Evolutionary conservation across 2,888 invertebrate species (phyloP).

Genomic region (Lepidonotus clava): DNA sequence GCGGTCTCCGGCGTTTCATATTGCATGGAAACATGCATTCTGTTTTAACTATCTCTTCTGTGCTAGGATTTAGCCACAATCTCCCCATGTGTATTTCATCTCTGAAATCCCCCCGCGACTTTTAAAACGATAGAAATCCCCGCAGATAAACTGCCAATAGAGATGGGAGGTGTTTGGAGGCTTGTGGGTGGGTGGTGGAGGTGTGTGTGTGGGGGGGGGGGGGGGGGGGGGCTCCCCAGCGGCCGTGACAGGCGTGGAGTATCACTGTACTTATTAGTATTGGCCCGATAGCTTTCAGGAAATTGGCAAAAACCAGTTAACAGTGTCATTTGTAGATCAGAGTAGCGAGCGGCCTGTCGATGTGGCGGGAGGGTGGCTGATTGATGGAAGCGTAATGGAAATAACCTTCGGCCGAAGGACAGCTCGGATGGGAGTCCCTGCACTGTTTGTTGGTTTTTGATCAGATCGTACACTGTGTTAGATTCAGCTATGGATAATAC

Average conservation of each 20-base stretch:
- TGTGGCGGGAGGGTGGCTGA: too few species aligned
- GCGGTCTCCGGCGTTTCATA: too few species aligned
- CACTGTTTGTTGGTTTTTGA: too few species aligned
- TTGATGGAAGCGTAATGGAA: too few species aligned
- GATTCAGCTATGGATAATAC: too few species aligned
- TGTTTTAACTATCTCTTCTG: not conserved
- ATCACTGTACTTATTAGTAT: constrained; percentile 5
- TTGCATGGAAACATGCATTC: not conserved
- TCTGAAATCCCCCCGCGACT: not conserved
- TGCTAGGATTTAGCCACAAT: not conserved
- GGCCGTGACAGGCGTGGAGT: too few species aligned
- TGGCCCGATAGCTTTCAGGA: not conserved
- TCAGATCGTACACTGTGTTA: too few species aligned
- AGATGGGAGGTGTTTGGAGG: not conserved
- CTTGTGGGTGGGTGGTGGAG: not conserved
- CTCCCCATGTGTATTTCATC: not conserved
- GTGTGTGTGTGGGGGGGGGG: too few species aligned
- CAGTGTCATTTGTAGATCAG: not conserved
- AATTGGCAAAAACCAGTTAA: constrained; percentile 11
- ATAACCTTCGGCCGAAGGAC: too few species aligned
- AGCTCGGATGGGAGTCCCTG: too few species aligned
- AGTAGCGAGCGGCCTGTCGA: too few species aligned
- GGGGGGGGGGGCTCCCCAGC: too few species aligned
- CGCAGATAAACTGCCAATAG: not conserved
- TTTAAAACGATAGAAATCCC: not conserved